A percentile compares a stretch with the other conserved stretches of the same genome.
Conservation (phyloP, 2,888 invertebrate genomes). For the Leptura quadrifasciata region DNA sequence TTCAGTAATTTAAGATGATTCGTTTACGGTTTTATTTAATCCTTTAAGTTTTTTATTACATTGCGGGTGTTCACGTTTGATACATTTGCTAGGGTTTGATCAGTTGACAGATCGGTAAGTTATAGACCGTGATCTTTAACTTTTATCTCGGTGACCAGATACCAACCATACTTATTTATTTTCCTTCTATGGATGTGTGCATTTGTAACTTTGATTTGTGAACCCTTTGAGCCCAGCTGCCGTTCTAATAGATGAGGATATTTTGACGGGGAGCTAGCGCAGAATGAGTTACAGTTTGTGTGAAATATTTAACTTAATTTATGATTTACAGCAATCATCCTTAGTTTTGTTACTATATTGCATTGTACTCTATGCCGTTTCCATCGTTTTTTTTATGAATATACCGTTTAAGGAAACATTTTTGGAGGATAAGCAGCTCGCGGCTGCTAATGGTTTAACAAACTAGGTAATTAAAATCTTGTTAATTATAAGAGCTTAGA, state of each 20-base stretch:
- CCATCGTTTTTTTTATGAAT: too few relatives aligned
- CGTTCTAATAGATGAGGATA: slow-evolving; percentile 42
- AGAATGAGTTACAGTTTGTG: background rate
- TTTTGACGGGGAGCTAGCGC: background rate
- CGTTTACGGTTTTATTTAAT: slow-evolving; percentile 48
- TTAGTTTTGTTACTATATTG: too few relatives aligned
- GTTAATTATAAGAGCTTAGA: too few relatives aligned
- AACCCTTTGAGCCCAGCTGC: slow-evolving; percentile 50
- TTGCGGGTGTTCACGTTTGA: slow-evolving; percentile 54
- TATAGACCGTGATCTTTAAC: slow-evolving; percentile 57
- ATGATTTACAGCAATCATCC: too few relatives aligned
- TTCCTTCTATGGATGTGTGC: slow-evolving; percentile 48
- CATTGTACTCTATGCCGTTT: too few relatives aligned
- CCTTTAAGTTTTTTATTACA: slow-evolving; percentile 44
- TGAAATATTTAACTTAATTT: too few relatives aligned
- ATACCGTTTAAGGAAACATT: too few relatives aligned
- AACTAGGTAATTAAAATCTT: too few relatives aligned
- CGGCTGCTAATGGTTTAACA: too few relatives aligned
- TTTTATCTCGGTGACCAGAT: slow-evolving; percentile 55
- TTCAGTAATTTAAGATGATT: slow-evolving; percentile 55
- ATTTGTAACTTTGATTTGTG: slow-evolving; percentile 56
- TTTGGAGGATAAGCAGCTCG: too few relatives aligned
- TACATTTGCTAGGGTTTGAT: slow-evolving; percentile 58
- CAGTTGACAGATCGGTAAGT: slow-evolving; percentile 54
- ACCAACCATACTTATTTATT: slow-evolving; percentile 53